Evolutionary conservation across 1,140 invertebrate genomes (phyloP).

Genomic region (Drosophila parvula): DNA sequence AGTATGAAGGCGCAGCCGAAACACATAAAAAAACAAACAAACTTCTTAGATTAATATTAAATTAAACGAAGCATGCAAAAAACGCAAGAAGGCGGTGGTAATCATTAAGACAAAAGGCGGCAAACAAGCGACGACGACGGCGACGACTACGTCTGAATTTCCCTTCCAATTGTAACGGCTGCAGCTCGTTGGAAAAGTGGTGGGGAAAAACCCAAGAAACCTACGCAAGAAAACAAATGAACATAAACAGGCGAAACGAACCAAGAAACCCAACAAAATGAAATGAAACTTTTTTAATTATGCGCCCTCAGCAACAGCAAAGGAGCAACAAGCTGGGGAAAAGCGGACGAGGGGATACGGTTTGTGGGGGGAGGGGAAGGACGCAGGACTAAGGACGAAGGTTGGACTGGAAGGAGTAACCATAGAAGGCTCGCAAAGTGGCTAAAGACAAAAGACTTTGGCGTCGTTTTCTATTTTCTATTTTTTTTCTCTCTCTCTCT

Average conservation of each 20-base stretch:
- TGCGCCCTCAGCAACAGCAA: constrained; percentile 68
- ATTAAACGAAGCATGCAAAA: constrained; percentile 83
- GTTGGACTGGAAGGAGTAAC: constrained; percentile 35
- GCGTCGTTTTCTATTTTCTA: constrained; percentile 30
- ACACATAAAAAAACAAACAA: constrained; percentile 67
- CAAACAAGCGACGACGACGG: constrained; percentile 21
- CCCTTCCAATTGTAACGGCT: constrained; percentile 33
- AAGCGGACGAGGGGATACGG: constrained; percentile 1
- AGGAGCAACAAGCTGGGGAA: constrained; percentile 34
- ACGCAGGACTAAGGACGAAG: background rate
- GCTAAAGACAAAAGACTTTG: constrained; percentile 74
- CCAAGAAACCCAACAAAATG: constrained; percentile 83
- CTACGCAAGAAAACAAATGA: constrained; percentile 82
- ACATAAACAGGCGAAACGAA: constrained; percentile 81
- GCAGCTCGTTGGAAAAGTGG: background rate
- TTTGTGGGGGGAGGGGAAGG: background rate
- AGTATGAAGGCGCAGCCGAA: constrained; percentile 5
- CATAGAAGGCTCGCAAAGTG: constrained; percentile 62
- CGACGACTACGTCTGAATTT: constrained; percentile 31
- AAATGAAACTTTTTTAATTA: constrained; percentile 84
- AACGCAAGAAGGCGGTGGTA: constrained; percentile 75
- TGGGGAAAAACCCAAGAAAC: constrained; percentile 68
- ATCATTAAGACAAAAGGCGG: constrained; percentile 71
- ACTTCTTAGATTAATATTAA: constrained; percentile 83
- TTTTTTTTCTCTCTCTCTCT: constrained; percentile 2